A percentile compares a stretch with the other conserved stretches of the same genome.
These are phyloP conservation scores for Penaeus monodon DNA, from an alignment of 2,888 invertebrate species.

Conservation along the genomic window DNA sequence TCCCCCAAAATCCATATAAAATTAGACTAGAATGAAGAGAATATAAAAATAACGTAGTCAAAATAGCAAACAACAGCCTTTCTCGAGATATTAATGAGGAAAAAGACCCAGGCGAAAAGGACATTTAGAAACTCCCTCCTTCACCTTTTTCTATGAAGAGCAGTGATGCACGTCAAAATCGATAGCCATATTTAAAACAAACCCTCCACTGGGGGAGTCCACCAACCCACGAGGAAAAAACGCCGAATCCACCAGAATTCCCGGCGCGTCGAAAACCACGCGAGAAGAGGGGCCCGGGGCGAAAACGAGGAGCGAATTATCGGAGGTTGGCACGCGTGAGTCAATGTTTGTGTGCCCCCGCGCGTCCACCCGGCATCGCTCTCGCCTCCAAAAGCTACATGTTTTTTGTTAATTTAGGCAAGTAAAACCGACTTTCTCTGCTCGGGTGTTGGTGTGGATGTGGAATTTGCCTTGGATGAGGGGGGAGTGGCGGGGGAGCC, in stretches of 20 bases:
- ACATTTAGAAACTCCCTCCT: no score
- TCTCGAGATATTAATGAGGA: no score
- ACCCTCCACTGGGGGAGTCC: background rate
- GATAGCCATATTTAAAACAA: slow-evolving; percentile 27
- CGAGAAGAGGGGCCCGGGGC: background rate
- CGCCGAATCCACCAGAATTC: background rate
- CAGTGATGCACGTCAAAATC: slow-evolving; percentile 60
- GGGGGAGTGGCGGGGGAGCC: no score
- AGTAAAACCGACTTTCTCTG: slow-evolving; percentile 17
- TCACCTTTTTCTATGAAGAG: slow-evolving; percentile 46
- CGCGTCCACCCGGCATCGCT: slow-evolving; percentile 59
- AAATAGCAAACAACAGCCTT: no score
- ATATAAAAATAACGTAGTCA: no score
- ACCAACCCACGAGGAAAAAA: background rate
- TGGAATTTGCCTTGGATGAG: no score
- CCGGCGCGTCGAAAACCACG: background rate
- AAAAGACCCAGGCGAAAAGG: no score
- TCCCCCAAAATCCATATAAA: no score
- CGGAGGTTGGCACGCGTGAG: slow-evolving; percentile 44
- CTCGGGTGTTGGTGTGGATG: no score
- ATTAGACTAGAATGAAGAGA: no score
- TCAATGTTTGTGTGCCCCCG: slow-evolving; percentile 61
- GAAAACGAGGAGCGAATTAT: background rate
- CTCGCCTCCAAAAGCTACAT: slow-evolving; percentile 44
- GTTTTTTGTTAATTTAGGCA: slow-evolving; percentile 59